Evolutionary conservation across 1,140 invertebrate species (phyloP), one percentile per base, ranked within the genome.

Genomic region (Bombus sibiricus): DNA sequence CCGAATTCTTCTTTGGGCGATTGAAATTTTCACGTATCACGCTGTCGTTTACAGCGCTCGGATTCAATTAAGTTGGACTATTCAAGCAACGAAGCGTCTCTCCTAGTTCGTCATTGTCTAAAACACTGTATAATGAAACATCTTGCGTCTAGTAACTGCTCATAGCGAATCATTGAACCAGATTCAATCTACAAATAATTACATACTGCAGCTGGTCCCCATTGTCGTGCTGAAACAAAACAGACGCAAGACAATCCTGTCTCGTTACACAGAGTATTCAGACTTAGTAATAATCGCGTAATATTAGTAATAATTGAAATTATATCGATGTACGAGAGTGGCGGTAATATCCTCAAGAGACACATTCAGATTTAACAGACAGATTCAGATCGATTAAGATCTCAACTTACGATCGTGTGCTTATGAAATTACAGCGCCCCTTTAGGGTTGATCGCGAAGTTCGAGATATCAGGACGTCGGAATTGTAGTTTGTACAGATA

Each of bases 141-240:
- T 28, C n/a, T 43, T 32, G 37, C 18, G 75, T 59, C 74, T 57
- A 3, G 34, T 4, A 22, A 62, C 8, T 39, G 25, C 34, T 41
- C 32, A 18, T 77, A 13, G 53, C 28, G 37, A 9, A 39, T 25
- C 59, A 62, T 62, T 62, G 75, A 39, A 39, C 13, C n/a, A 41
- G 39, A 64, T 77, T 64, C 34, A 43, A 78, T 78, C 37, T 53
- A 34, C 75, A n/a, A 77, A 37, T 77, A 77, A 77, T 77, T 77
- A 77, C 59, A 59, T 77, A 41, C 37, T 8, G 39, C 59, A 62
- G 41, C 32, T 53, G 43, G 8, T 10, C 18, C 15, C 75, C 15
- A 64, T 64, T 77, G 75, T 77, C 39, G 8, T 2, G 25, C 10
- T 13, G 18, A 3, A 28, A 28, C 22, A 22, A 37, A 41, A 28